Conservation (phyloP, 1,140 invertebrate species). For the Ridgeia piscesae region DNA sequence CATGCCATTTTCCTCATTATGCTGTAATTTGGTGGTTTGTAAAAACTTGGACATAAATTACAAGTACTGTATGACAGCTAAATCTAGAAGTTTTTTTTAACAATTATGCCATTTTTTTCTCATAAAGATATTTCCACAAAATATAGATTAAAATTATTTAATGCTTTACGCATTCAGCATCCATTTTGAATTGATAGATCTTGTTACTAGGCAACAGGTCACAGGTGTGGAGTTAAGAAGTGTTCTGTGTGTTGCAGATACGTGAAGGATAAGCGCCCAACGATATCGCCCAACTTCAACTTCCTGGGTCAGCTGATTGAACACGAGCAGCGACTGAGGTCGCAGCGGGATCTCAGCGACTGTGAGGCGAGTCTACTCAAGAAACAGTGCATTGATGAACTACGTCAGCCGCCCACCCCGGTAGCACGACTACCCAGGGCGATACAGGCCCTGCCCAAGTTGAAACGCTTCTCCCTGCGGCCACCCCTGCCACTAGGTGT, state of each 20-base stretch:
- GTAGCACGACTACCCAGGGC: background rate
- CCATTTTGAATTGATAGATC: too few relatives aligned
- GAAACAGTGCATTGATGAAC: conserved; percentile 26
- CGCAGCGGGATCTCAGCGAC: background rate
- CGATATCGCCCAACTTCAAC: conserved; percentile 86
- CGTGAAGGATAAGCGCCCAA: conserved; percentile 83
- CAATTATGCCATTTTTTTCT: too few relatives aligned
- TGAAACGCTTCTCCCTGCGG: background rate
- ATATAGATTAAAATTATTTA: too few relatives aligned
- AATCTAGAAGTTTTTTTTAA: too few relatives aligned
- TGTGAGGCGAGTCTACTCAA: conserved; percentile 3
- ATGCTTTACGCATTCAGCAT: too few relatives aligned
- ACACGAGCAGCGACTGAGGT: conserved; percentile 58
- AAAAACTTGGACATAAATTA: too few relatives aligned
- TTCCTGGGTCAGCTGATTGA: conserved; percentile 68
- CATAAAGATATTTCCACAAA: too few relatives aligned
- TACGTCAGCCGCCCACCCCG: background rate
- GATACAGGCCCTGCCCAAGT: background rate
- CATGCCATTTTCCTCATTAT: too few relatives aligned
- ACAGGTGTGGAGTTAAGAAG: background rate
- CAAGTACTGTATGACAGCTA: too few relatives aligned
- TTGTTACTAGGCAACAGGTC: too few relatives aligned
- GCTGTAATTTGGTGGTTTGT: too few relatives aligned
- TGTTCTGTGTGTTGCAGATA: conserved; percentile 54
- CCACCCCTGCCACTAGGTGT: background rate